These are phyloP conservation scores for Apotomis capreana DNA, from an alignment of 2,888 invertebrate species.

Conservation along the genomic window DNA sequence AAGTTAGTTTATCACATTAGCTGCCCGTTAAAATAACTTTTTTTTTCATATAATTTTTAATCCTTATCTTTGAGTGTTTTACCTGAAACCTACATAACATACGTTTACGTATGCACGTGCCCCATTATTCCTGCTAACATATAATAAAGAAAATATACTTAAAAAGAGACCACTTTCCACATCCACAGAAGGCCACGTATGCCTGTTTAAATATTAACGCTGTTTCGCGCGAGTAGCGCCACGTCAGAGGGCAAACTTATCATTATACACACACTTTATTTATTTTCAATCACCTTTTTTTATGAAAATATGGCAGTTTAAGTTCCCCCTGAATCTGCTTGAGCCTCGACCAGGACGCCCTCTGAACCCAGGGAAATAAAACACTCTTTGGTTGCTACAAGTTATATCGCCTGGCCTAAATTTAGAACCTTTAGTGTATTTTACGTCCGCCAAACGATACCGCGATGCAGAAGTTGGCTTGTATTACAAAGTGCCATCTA, in stretches of 20 bases:
- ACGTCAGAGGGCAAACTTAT: constrained; percentile 13
- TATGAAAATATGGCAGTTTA: neutral
- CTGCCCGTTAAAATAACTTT: no score
- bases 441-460: no score
- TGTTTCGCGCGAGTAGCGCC: neutral
- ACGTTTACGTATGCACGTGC: neutral
- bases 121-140: neutral
- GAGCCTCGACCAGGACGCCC: no score
- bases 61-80: neutral
- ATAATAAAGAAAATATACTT: neutral
- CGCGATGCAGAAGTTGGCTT: no score
- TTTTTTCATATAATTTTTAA: neutral
- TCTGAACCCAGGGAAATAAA: no score
- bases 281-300: neutral
- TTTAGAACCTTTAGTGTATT: no score
- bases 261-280: neutral
- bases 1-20: no score
- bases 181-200: constrained; percentile 8
- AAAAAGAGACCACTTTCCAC: neutral
- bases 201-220: constrained; percentile 15
- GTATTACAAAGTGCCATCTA: no score
- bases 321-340: no score
- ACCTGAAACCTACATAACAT: neutral
- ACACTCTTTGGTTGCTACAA: no score
- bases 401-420: no score